phyloP scores from a whole-genome alignment of 2,888 invertebrate genomes.

The Lysandra coridon region DNA sequence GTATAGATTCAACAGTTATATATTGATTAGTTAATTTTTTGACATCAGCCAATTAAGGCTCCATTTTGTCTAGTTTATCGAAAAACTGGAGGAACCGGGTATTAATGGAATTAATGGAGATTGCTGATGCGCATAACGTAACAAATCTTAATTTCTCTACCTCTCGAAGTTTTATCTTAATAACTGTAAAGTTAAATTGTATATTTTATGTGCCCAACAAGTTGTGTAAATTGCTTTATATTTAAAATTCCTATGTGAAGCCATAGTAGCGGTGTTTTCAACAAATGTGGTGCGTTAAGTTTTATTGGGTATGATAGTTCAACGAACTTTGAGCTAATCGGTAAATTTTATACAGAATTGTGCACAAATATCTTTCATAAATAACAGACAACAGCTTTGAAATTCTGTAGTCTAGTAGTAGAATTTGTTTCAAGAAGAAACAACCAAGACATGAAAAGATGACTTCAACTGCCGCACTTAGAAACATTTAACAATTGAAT shows the following conservation, averaged over 20 bases:
- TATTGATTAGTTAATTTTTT: too few relatives aligned
- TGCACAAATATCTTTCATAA: background rate
- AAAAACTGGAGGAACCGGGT: too few relatives aligned
- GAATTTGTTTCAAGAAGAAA: too few relatives aligned
- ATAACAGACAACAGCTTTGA: too few relatives aligned
- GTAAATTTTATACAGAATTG: background rate
- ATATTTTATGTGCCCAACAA: background rate
- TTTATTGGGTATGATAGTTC: background rate
- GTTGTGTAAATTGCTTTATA: background rate
- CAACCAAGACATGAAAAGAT: too few relatives aligned
- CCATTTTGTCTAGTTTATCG: background rate
- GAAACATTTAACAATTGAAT: too few relatives aligned
- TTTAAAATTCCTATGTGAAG: conserved; percentile 27
- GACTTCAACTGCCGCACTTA: too few relatives aligned
- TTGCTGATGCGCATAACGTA: background rate
- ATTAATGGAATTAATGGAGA: background rate
- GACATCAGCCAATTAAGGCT: too few relatives aligned
- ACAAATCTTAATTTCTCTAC: background rate
- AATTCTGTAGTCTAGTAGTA: too few relatives aligned
- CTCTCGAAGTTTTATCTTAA: background rate
- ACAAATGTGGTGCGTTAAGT: background rate
- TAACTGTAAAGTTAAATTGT: background rate
- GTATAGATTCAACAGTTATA: too few relatives aligned
- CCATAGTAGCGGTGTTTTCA: conserved; percentile 30
- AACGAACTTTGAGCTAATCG: background rate